Conservation (phyloP, 2,113 vertebrate genomes). For the Pholis gunnellus region DNA sequence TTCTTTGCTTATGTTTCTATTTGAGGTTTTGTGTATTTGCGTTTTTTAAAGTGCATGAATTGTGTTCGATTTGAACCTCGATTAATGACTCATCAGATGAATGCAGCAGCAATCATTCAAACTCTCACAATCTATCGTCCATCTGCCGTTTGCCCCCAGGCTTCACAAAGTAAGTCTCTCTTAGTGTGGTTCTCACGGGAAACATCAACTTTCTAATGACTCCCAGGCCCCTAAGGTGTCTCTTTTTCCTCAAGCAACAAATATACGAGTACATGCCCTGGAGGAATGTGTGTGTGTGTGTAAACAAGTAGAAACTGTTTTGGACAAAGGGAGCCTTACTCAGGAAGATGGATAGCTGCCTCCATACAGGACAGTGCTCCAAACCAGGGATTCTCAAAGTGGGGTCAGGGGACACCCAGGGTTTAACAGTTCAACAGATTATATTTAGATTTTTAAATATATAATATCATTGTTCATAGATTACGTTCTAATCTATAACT, state of each 20-base stretch:
- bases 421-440: too few species aligned
- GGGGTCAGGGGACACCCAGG: too few species aligned
- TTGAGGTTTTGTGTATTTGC: not conserved
- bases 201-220: slow-evolving; percentile 43
- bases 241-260: slow-evolving; percentile 34
- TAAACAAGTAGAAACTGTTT: slow-evolving; percentile 37
- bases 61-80: slow-evolving; percentile 7
- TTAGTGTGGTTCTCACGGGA: slow-evolving; percentile 20
- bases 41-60: not conserved
- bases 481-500: not conserved
- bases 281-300: slow-evolving; percentile 14
- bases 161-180: slow-evolving; percentile 8
- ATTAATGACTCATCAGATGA: slow-evolving; percentile 9
- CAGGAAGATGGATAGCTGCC: slow-evolving; percentile 13
- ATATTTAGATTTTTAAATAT: not conserved
- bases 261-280: slow-evolving; percentile 3
- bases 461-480: not conserved
- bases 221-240: slow-evolving; percentile 14
- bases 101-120: not conserved
- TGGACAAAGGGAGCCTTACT: not conserved
- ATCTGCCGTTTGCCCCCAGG: not conserved
- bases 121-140: too few species aligned
- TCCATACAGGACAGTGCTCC: not conserved
- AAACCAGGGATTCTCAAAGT: not conserved
- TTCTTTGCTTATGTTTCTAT: not conserved